Percentiles rank a stretch among this genome's conserved stretches.
Conservation (phyloP, 1,140 invertebrate species). For the Arctopsyche grandis region DNA sequence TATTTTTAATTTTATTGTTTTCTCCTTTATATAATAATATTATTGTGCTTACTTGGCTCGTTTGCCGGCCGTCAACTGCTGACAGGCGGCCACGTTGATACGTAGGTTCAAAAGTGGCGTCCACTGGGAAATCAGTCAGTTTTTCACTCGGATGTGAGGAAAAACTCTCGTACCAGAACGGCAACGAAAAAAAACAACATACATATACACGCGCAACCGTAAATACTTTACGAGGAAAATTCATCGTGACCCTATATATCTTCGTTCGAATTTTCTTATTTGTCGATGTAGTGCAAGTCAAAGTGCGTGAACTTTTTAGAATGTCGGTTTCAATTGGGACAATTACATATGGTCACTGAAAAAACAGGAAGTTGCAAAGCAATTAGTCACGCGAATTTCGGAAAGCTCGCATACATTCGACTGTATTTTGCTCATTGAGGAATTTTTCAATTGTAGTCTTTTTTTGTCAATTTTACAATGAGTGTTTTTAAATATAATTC, state of each 20-base stretch:
- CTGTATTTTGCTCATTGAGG: background rate
- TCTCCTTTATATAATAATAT: background rate
- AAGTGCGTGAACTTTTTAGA: no score
- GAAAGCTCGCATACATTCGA: background rate
- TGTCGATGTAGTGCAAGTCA: no score
- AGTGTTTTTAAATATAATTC: no score
- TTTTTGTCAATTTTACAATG: no score
- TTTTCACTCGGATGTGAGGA: constrained; percentile 40
- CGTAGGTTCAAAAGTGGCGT: constrained; percentile 33
- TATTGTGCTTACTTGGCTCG: constrained; percentile 1
- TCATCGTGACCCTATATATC: background rate
- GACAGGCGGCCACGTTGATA: constrained; percentile 13
- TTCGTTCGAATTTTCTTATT: background rate
- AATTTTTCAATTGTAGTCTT: no score
- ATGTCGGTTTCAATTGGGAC: no score
- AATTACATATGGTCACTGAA: background rate
- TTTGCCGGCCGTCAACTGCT: background rate
- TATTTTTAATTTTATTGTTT: background rate
- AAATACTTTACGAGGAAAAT: constrained; percentile 34
- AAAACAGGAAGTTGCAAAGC: background rate
- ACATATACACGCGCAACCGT: background rate
- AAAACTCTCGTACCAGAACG: constrained; percentile 29
- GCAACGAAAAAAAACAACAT: background rate
- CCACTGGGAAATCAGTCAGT: constrained; percentile 37
- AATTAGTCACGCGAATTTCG: background rate